These are phyloP conservation scores for Propithecus coquereli DNA, from an alignment of 2,113 vertebrate species.

Conservation along the genomic window DNA sequence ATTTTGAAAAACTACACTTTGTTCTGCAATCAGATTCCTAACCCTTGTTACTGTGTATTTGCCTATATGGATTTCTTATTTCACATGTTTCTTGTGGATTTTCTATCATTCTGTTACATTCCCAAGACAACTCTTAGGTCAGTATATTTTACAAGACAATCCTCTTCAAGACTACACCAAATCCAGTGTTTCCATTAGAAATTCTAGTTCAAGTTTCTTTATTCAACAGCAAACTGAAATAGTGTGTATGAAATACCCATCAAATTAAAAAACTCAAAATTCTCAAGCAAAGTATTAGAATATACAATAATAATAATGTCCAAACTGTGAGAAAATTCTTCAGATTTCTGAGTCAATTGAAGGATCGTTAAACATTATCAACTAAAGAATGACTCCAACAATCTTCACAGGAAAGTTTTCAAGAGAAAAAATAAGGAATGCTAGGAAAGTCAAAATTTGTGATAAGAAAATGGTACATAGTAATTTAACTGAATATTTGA, in stretches of 20 bases:
- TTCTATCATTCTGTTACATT: not conserved
- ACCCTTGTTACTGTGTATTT: not conserved
- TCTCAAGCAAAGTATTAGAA: not conserved
- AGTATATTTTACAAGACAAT: not conserved
- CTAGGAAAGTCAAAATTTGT: not conserved
- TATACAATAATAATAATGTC: not conserved
- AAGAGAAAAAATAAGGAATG: not conserved
- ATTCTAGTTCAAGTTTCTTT: not conserved
- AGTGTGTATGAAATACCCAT: not conserved
- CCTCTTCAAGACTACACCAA: not conserved
- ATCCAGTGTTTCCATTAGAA: not conserved
- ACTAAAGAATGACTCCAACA: not conserved
- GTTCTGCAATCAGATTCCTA: not conserved
- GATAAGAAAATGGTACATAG: not conserved
- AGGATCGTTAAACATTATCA: not conserved
- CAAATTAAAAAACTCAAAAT: not conserved
- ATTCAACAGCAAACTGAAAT: not conserved
- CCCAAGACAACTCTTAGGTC: not conserved
- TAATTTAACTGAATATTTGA: not conserved
- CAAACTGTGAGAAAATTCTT: not conserved
- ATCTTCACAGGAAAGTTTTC: not conserved
- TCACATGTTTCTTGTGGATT: not conserved
- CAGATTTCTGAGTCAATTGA: not conserved
- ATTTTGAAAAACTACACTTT: not conserved
- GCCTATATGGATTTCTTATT: not conserved